A percentile compares a stretch with the other conserved stretches of the same genome.
Evolutionary conservation across 2,113 vertebrate species (phyloP).

Genomic region (Nycticorax nycticorax): DNA sequence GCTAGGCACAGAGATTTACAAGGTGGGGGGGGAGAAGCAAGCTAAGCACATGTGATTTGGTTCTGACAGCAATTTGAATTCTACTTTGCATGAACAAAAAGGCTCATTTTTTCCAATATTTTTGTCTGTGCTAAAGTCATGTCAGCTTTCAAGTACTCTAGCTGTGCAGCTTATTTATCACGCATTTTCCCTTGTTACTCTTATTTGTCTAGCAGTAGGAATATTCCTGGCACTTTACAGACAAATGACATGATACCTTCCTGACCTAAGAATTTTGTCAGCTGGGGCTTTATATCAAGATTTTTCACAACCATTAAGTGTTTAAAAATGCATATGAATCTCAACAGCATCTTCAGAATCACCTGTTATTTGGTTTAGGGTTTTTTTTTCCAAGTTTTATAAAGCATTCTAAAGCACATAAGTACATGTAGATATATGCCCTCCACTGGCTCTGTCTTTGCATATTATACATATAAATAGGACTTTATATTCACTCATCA

Average conservation of each 20-base stretch:
- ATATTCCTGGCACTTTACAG: not conserved
- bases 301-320: not conserved
- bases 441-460: not conserved
- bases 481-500: not conserved
- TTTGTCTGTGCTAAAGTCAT: not conserved
- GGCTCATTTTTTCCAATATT: not conserved
- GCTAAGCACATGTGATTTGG: accelerated
- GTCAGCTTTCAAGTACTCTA: not conserved
- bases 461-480: not conserved
- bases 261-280: not conserved
- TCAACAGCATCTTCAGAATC: not conserved
- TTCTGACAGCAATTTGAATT: not conserved
- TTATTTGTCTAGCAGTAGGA: not conserved
- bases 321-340: not conserved
- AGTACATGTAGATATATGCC: not conserved
- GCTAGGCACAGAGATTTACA: not conserved
- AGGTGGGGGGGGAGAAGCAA: not conserved
- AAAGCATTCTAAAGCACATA: not conserved
- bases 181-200: not conserved
- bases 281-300: not conserved
- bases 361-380: not conserved
- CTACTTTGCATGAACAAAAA: not conserved
- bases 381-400: not conserved
- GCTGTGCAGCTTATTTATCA: not conserved
- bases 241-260: not conserved